Conservation (phyloP, 1,140 invertebrate species). For the Trichonephila clavata region DNA sequence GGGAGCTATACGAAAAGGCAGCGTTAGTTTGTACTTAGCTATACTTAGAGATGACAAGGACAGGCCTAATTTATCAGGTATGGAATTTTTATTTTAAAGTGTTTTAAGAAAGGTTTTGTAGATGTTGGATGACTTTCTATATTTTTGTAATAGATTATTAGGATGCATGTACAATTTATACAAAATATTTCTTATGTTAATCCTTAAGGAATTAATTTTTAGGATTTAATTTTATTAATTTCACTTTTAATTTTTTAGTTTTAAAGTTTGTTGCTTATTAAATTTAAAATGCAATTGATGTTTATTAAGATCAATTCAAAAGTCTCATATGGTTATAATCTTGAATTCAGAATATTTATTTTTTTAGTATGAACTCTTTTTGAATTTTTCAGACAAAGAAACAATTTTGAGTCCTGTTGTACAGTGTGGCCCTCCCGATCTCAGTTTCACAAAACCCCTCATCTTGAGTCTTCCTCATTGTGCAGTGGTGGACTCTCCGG, state of each 20-base stretch:
- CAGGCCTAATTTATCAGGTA: conserved; percentile 90
- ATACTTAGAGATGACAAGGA: conserved; percentile 94
- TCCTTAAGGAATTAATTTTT: no score
- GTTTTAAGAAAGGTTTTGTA: no score
- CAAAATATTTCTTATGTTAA: no score
- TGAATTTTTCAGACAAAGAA: conserved; percentile 84
- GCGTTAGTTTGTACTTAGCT: conserved; percentile 91
- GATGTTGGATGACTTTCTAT: no score
- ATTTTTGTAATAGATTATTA: no score
- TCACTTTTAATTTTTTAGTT: not conserved
- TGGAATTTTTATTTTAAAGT: conserved; percentile 59
- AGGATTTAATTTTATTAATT: not conserved
- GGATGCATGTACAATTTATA: no score
- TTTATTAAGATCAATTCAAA: no score
- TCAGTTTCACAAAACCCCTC: conserved; percentile 92
- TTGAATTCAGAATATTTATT: no score
- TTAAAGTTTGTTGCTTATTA: no score
- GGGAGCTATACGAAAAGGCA: conserved; percentile 88
- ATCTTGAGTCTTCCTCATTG: conserved; percentile 96
- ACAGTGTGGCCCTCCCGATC: conserved; percentile 89
- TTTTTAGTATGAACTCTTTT: no score
- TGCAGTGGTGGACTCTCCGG: conserved; percentile 87
- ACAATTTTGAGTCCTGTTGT: conserved; percentile 96
- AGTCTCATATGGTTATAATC: no score
- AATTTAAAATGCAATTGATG: no score